Evolutionary conservation across 2,888 invertebrate species (phyloP).

Genomic region (Hermodice carunculata): DNA sequence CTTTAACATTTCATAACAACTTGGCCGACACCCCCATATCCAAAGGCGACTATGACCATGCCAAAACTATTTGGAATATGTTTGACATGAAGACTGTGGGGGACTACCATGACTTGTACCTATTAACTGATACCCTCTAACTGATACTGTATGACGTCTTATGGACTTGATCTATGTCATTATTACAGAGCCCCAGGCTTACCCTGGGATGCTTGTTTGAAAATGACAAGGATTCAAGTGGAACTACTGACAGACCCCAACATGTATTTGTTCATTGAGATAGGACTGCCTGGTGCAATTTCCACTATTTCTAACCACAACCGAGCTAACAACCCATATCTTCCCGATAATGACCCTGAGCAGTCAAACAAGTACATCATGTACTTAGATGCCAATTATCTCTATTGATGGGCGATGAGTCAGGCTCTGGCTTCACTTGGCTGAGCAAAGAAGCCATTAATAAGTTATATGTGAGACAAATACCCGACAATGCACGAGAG

Average conservation of each 20-base stretch:
- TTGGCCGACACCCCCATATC: background rate
- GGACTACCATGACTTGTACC: constrained; percentile 40
- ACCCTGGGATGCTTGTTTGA: constrained; percentile 55
- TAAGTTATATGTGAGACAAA: background rate
- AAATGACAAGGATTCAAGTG: constrained; percentile 47
- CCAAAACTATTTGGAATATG: constrained; percentile 34
- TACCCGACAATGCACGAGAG: background rate
- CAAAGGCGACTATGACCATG: background rate
- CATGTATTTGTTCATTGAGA: constrained; percentile 43
- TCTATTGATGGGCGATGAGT: background rate
- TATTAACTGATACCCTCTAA: background rate
- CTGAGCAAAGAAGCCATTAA: background rate
- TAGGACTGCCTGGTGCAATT: constrained; percentile 11
- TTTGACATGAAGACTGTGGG: constrained; percentile 12
- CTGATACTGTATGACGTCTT: background rate
- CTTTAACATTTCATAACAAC: background rate
- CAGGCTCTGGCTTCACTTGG: background rate
- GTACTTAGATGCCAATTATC: background rate
- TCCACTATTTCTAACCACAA: no score
- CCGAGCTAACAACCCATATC: no score
- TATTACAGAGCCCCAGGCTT: constrained; percentile 52
- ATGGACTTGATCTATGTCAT: no score
- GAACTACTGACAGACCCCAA: constrained; percentile 52
- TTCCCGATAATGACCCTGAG: no score
- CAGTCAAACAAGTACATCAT: no score